These are phyloP conservation scores for Ophion ventricosus DNA, from an alignment of 2,888 invertebrate species.

Conservation along the genomic window DNA sequence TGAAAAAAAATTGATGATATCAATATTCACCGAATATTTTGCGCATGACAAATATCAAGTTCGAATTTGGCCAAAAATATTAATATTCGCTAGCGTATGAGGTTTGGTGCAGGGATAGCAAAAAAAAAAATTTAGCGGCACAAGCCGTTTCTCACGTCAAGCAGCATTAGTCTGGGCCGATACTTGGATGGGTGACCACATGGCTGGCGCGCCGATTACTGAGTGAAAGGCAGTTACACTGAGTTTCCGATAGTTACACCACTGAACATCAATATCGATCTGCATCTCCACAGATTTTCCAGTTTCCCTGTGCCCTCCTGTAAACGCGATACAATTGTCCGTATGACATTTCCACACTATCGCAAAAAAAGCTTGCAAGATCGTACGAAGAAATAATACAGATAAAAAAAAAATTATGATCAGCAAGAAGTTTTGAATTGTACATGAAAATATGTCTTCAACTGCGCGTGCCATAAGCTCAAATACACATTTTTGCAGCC, in stretches of 20 bases:
- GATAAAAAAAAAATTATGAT: neutral
- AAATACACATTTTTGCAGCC: no score
- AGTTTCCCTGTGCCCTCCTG: neutral
- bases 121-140: neutral
- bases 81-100: neutral
- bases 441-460: no score
- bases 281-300: neutral
- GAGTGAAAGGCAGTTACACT: no score
- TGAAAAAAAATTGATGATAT: neutral
- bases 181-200: neutral
- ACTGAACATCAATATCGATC: no score
- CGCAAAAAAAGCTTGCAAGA: no score
- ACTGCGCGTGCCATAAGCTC: no score
- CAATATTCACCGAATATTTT: conserved; percentile 28
- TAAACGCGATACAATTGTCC: neutral
- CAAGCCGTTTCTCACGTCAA: neutral
- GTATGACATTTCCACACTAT: neutral
- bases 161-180: neutral
- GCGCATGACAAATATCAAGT: conserved; percentile 35
- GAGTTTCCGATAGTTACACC: no score
- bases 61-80: conserved; percentile 20
- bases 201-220: no score
- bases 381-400: neutral
- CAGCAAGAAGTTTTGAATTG: no score
- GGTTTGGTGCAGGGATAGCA: neutral